Conservation (phyloP, 2,113 vertebrate genomes). For the Stegostoma tigrinum region DNA sequence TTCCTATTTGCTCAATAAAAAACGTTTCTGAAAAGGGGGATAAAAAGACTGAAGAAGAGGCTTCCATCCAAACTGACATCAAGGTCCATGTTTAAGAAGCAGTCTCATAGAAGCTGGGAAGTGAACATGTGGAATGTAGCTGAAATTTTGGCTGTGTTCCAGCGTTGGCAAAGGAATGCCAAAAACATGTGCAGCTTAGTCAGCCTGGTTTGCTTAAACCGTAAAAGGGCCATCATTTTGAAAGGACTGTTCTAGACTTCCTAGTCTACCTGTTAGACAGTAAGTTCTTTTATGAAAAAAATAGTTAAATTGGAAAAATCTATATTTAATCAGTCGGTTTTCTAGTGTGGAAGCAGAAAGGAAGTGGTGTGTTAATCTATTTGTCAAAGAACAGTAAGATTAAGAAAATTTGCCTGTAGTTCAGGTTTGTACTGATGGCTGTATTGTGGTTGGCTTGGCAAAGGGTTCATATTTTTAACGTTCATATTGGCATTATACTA, state of each 20-base stretch:
- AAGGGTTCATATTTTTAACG: conserved; percentile 51
- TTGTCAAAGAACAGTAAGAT: conserved; percentile 52
- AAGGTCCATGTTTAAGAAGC: conserved; percentile 37
- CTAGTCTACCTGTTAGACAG: conserved; percentile 38
- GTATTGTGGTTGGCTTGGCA: conserved; percentile 55
- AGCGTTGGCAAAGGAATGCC: conserved; percentile 47
- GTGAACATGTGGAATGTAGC: conserved; percentile 56
- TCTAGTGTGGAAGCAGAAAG: conserved; percentile 46
- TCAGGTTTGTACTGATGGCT: conserved; percentile 54
- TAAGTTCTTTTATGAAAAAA: conserved; percentile 41
- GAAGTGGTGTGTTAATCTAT: conserved; percentile 50
- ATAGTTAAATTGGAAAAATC: conserved; percentile 43
- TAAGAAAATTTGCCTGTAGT: conserved; percentile 57
- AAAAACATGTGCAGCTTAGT: conserved; percentile 41
- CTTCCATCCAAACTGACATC: conserved; percentile 27
- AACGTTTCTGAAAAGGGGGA: not conserved
- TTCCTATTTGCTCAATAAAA: conserved; percentile 25
- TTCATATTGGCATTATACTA: conserved; percentile 47
- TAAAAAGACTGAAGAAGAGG: not conserved
- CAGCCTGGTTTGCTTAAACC: conserved; percentile 43
- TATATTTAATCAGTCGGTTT: conserved; percentile 46
- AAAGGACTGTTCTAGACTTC: conserved; percentile 39
- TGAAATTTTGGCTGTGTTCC: conserved; percentile 51
- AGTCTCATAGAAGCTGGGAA: conserved; percentile 59
- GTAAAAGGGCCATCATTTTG: conserved; percentile 36